A percentile compares a stretch with the other conserved stretches of the same genome.
Evolutionary conservation across 1,140 invertebrate genomes (phyloP).

Genomic region (Lepidurus couesii): DNA sequence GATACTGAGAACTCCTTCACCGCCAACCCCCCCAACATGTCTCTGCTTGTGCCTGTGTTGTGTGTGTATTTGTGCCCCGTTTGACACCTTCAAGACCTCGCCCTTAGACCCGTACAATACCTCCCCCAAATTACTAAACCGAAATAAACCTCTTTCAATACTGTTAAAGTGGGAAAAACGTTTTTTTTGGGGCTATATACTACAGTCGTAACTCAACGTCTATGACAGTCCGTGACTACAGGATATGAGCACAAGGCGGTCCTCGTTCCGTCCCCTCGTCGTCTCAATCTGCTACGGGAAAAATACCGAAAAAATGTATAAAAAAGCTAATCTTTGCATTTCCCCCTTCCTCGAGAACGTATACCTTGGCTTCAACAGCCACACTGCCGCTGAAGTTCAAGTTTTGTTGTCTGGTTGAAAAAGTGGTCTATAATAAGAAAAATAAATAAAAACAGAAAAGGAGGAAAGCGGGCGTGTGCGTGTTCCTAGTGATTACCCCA

Average conservation of each 20-base stretch:
- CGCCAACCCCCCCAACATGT: background rate
- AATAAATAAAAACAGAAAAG: background rate
- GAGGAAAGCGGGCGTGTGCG: constrained; percentile 1
- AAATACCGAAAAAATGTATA: background rate
- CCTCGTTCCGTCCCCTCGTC: constrained; percentile 13
- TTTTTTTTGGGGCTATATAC: background rate
- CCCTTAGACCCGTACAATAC: background rate
- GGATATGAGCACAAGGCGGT: constrained; percentile 10
- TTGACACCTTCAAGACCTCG: background rate
- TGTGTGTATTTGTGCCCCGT: background rate
- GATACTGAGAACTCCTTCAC: constrained; percentile 15
- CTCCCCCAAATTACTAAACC: background rate
- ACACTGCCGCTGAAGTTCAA: background rate
- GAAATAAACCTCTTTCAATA: constrained; percentile 12
- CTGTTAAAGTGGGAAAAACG: background rate
- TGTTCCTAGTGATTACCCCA: constrained; percentile 5
- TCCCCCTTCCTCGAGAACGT: background rate
- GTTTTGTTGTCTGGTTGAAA: background rate
- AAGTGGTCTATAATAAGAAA: background rate
- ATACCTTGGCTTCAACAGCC: background rate
- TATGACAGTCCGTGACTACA: constrained; percentile 21
- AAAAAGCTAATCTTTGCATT: background rate
- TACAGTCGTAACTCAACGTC: background rate
- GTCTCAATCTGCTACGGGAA: constrained; percentile 18
- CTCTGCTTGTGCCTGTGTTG: background rate